Evolutionary conservation across 2,888 invertebrate genomes (phyloP).

Genomic region (Pammene aurita): DNA sequence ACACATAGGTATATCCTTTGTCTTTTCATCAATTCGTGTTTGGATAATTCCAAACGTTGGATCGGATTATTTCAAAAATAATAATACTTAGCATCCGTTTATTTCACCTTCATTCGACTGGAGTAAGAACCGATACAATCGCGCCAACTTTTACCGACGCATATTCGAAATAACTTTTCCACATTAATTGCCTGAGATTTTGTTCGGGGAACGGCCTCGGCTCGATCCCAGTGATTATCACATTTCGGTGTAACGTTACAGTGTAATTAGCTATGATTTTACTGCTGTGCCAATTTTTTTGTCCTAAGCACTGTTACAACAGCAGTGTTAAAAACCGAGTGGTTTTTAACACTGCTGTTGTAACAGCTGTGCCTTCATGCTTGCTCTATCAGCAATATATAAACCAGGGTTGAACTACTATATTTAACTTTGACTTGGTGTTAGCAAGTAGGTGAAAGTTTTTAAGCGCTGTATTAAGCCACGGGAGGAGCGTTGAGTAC

Average conservation of each 20-base stretch:
- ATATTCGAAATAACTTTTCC: slow-evolving; percentile 40
- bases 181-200: slow-evolving; percentile 37
- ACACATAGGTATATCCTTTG: too few species aligned
- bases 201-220: slow-evolving; percentile 31
- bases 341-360: too few species aligned
- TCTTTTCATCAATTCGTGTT: too few species aligned
- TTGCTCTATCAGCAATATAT: too few species aligned
- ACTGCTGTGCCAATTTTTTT: slow-evolving; percentile 24
- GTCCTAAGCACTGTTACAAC: background rate
- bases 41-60: too few species aligned
- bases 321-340: background rate
- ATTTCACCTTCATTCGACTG: background rate
- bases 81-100: too few species aligned
- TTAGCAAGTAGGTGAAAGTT: background rate
- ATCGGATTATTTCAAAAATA: too few species aligned
- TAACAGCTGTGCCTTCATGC: too few species aligned
- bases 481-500: too few species aligned
- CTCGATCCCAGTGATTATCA: slow-evolving; percentile 34
- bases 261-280: slow-evolving; percentile 37
- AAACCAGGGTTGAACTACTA: background rate
- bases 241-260: slow-evolving; percentile 39
- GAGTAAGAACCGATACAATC: slow-evolving; percentile 34
- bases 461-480: slow-evolving; percentile 13
- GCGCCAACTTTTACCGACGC: slow-evolving; percentile 31
- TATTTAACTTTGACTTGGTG: too few species aligned